phyloP scores from a whole-genome alignment of 2,113 vertebrate species.

The Chascanopsetta lugubris region DNA sequence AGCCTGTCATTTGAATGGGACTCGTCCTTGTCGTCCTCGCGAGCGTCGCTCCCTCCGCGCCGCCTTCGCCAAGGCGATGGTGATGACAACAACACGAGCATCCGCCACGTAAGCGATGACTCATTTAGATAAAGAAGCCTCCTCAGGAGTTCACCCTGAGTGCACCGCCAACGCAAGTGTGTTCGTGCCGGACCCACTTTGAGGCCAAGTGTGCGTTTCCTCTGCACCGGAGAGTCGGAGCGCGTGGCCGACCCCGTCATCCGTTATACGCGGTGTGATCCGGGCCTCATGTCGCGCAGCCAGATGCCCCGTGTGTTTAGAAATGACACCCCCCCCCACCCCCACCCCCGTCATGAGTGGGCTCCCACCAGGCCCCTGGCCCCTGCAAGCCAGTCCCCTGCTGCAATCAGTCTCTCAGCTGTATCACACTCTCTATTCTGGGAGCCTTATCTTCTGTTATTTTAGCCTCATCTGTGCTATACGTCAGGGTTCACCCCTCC shows the following conservation, averaged over 20 bases:
- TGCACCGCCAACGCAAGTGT: conserved; percentile 31
- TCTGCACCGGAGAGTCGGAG: conserved; percentile 1
- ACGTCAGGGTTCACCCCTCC: conserved; percentile 62
- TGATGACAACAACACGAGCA: conserved; percentile 34
- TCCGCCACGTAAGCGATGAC: conserved; percentile 65
- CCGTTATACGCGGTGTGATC: conserved; percentile 33
- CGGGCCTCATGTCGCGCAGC: conserved; percentile 42
- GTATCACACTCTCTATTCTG: conserved; percentile 69
- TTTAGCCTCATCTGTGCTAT: conserved; percentile 65
- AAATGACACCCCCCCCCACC: conserved; percentile 12
- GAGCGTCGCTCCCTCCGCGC: background rate
- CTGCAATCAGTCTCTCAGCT: conserved; percentile 60
- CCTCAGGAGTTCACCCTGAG: conserved; percentile 53
- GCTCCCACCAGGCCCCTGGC: conserved; percentile 13
- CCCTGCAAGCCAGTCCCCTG: conserved; percentile 26
- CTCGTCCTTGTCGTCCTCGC: conserved; percentile 17
- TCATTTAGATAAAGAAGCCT: conserved; percentile 58
- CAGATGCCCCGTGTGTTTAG: conserved; percentile 16
- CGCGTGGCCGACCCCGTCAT: conserved; percentile 35
- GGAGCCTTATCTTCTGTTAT: conserved; percentile 75
- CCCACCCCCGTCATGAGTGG: conserved; percentile 8
- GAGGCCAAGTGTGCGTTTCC: conserved; percentile 14
- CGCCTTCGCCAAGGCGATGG: conserved; percentile 47
- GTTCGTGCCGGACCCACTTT: conserved; percentile 13
- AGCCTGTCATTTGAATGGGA: conserved; percentile 59